Conservation (phyloP, 2,888 invertebrate genomes). For the Clusia tigrina region DNA sequence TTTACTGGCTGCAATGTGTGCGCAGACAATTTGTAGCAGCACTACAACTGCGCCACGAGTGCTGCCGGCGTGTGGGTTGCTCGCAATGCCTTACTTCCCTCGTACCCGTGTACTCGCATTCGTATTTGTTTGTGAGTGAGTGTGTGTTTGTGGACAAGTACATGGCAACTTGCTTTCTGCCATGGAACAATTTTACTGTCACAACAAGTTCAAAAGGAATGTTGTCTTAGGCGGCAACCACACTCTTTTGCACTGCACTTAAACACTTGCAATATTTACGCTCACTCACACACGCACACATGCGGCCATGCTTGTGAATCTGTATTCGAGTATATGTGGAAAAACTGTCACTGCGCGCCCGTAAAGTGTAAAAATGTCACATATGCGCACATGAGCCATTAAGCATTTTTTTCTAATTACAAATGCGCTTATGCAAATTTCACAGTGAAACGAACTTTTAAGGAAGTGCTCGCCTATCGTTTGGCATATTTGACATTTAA, state of each 20-base stretch:
- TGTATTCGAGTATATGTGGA: neutral
- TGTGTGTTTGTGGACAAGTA: no score
- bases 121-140: no score
- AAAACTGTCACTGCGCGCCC: neutral
- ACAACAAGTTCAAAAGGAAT: constrained; percentile 23
- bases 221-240: constrained; percentile 14
- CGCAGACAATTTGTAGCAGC: constrained; percentile 16
- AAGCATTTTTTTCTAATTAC: constrained; percentile 4
- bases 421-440: constrained; percentile 10
- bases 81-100: neutral
- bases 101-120: no score
- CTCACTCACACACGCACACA: neutral
- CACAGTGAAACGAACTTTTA: constrained; percentile 11
- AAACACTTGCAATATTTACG: neutral
- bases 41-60: neutral
- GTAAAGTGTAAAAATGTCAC: no score
- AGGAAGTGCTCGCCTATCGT: neutral
- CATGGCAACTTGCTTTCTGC: neutral
- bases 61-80: neutral
- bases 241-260: neutral
- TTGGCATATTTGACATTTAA: neutral
- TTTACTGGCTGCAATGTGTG: neutral
- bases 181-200: neutral
- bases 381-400: no score
- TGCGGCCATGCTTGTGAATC: neutral